Conservation (phyloP, 2,888 invertebrate genomes). For the Zhuqinia jingwanae region DNA sequence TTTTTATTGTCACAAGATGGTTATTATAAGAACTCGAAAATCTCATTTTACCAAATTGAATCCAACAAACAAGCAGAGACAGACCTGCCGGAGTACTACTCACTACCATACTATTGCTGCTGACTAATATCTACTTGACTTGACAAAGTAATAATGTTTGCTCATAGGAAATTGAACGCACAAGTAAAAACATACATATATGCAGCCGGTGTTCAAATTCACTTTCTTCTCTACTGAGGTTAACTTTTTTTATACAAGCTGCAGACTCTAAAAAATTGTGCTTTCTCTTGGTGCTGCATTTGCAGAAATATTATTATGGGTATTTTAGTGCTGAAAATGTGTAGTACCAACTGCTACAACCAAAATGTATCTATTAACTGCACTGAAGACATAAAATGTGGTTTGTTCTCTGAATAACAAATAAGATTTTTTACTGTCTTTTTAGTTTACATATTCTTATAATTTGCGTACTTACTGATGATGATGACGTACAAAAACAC, state of each 20-base stretch:
- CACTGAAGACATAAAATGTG: too few species aligned
- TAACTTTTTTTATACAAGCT: background rate
- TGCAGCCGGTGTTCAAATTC: constrained; percentile 26
- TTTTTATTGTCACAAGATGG: constrained; percentile 70
- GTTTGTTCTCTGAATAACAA: too few species aligned
- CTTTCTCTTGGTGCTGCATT: background rate
- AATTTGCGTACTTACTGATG: too few species aligned
- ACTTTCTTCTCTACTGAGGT: background rate
- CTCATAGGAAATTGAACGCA: constrained; percentile 39
- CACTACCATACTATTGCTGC: constrained; percentile 19
- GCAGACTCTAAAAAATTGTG: too few species aligned
- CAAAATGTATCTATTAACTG: too few species aligned
- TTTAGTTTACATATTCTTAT: too few species aligned
- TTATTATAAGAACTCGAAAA: constrained; percentile 62
- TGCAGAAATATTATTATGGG: too few species aligned
- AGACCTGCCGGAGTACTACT: background rate
- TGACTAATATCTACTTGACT: constrained; percentile 14
- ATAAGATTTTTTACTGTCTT: too few species aligned
- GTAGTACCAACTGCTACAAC: too few species aligned
- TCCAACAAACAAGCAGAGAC: constrained; percentile 35
- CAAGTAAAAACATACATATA: too few species aligned
- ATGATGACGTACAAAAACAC: too few species aligned
- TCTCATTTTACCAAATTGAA: constrained; percentile 59
- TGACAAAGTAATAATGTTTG: background rate
- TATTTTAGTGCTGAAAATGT: too few species aligned